A percentile compares a stretch with the other conserved stretches of the same genome.
These are phyloP conservation scores for Colletes latitarsis DNA, from an alignment of 1,140 invertebrate genomes.

Conservation along the genomic window DNA sequence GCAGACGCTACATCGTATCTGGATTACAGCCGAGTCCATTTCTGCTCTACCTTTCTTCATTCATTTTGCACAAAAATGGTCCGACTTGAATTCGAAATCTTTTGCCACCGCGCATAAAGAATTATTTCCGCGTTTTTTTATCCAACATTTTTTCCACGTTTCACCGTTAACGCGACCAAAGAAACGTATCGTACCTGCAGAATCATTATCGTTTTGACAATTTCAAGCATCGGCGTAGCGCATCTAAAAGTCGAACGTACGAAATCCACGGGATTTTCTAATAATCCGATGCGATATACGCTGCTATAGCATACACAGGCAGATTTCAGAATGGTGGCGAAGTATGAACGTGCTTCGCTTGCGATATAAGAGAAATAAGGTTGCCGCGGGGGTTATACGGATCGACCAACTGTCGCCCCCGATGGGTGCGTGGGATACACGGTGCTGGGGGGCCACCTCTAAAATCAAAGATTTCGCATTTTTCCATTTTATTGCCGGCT, in stretches of 20 bases:
- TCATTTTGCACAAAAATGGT: neutral
- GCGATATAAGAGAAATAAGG: conserved; percentile 76
- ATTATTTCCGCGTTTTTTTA: neutral
- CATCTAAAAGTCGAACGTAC: conserved; percentile 63
- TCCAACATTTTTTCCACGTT: no score
- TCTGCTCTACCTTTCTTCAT: neutral
- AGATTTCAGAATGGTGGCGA: conserved; percentile 65
- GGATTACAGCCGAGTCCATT: conserved; percentile 44
- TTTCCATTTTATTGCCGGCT: conserved; percentile 80
- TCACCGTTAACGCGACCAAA: neutral
- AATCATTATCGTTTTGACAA: neutral
- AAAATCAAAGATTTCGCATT: conserved; percentile 76
- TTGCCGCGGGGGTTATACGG: conserved; percentile 73
- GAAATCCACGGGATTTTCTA: conserved; percentile 69
- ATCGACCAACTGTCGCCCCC: conserved; percentile 77
- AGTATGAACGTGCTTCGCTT: conserved; percentile 76
- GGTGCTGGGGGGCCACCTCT: conserved; percentile 51
- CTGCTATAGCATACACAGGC: conserved; percentile 29
- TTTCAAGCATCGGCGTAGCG: conserved; percentile 5
- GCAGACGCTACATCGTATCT: conserved; percentile 55
- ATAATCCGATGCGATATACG: conserved; percentile 64
- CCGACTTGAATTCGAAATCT: conserved; percentile 16
- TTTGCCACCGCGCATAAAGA: neutral
- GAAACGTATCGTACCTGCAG: neutral
- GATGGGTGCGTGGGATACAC: conserved; percentile 20